Conservation (phyloP, 1,140 invertebrate species). For the Meteorus sp. region DNA sequence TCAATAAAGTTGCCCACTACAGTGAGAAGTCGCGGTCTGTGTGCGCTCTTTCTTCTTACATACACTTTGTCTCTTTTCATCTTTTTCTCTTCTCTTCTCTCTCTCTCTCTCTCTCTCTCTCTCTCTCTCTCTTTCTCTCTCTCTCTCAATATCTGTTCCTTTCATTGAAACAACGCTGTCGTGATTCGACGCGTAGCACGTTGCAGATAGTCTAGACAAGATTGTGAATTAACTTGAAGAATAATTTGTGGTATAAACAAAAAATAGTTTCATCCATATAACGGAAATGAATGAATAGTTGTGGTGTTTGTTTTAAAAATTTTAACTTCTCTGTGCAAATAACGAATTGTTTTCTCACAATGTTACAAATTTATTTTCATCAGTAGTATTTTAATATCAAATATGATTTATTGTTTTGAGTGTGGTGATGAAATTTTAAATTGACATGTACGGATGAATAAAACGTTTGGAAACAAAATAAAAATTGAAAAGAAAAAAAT, state of each 20-base stretch:
- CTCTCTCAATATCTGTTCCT: slow-evolving; percentile 5
- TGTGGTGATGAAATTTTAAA: too few species aligned
- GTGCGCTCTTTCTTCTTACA: neutral
- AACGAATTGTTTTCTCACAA: too few species aligned
- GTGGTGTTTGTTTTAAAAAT: too few species aligned
- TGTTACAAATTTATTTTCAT: too few species aligned
- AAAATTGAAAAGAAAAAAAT: neutral
- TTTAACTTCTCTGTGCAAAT: too few species aligned
- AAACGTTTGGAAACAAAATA: too few species aligned
- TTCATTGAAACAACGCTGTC: slow-evolving; percentile 22
- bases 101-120: neutral
- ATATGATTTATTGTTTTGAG: too few species aligned
- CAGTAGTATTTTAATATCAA: too few species aligned
- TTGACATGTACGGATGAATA: too few species aligned
- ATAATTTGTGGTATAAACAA: neutral
- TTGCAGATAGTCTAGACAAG: slow-evolving; percentile 23
- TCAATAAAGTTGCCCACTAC: slow-evolving; percentile 31
- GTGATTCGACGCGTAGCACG: slow-evolving; percentile 25
- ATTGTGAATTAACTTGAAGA: slow-evolving; percentile 21
- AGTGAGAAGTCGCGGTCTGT: slow-evolving; percentile 1
- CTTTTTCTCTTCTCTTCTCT: neutral
- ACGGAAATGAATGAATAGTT: neutral
- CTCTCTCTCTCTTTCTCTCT: slow-evolving; percentile 4
- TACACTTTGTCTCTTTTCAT: neutral
- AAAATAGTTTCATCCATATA: neutral